Percentiles rank a stretch among this genome's conserved stretches.
phyloP scores from a whole-genome alignment of 2,113 vertebrate genomes.

The Panthera tigris region DNA sequence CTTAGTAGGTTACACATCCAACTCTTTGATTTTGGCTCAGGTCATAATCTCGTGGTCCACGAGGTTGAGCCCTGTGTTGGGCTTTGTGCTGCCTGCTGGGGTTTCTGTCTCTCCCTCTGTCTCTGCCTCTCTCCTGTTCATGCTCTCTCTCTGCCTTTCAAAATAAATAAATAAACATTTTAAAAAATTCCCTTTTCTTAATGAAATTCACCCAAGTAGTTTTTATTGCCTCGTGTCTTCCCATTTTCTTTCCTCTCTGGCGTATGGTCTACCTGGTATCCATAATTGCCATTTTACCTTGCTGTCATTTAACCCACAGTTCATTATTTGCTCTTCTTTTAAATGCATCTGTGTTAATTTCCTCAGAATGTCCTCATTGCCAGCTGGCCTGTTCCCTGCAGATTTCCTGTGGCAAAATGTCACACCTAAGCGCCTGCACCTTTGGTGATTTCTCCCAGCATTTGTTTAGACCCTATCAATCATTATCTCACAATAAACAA shows the following conservation, averaged over 20 bases:
- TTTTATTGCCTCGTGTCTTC: constrained; percentile 52
- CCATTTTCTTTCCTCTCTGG: constrained; percentile 73
- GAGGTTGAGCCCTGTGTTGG: too few species aligned
- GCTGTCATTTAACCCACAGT: constrained; percentile 74
- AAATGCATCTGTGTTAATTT: constrained; percentile 78
- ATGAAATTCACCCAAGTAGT: constrained; percentile 54
- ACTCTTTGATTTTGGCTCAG: too few species aligned
- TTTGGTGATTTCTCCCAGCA: constrained; percentile 73
- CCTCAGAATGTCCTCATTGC: constrained; percentile 58
- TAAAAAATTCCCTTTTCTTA: background rate
- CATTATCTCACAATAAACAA: constrained; percentile 82
- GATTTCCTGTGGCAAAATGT: constrained; percentile 72
- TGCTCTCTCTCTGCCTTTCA: too few species aligned
- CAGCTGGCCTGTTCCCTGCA: constrained; percentile 61
- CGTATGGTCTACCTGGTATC: constrained; percentile 41
- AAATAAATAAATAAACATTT: too few species aligned
- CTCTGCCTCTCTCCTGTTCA: too few species aligned
- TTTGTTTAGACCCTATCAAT: constrained; percentile 79
- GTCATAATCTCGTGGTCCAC: too few species aligned
- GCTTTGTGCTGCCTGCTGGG: too few species aligned
- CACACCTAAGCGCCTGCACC: constrained; percentile 55
- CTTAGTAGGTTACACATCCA: too few species aligned
- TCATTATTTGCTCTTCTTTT: constrained; percentile 80
- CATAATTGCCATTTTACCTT: constrained; percentile 67
- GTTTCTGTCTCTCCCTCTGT: too few species aligned